Percentiles rank a stretch among this genome's conserved stretches.
Conservation (phyloP, 2,888 invertebrate species). For the Synergus itoensis region DNA sequence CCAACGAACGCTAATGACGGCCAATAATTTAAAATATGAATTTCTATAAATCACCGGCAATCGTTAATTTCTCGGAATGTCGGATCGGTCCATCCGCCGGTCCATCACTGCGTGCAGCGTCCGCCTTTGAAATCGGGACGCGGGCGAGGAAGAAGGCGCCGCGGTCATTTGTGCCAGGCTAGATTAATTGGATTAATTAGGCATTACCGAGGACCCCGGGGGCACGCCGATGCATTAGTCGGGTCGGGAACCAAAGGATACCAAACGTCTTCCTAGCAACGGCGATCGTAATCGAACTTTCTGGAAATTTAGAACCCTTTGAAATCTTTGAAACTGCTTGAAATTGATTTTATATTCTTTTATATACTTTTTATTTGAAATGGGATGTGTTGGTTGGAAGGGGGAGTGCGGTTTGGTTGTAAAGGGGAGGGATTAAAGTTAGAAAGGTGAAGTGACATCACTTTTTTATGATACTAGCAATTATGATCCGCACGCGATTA, state of each 20-base stretch:
- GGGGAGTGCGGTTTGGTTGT: too few relatives aligned
- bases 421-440: too few relatives aligned
- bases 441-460: too few relatives aligned
- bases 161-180: slow-evolving; percentile 77
- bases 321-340: neutral
- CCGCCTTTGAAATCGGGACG: slow-evolving; percentile 54
- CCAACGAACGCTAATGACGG: slow-evolving; percentile 73
- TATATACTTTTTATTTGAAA: too few relatives aligned
- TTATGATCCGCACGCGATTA: too few relatives aligned
- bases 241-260: slow-evolving; percentile 52
- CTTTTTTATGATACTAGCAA: too few relatives aligned
- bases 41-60: slow-evolving; percentile 77
- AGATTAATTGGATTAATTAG: slow-evolving; percentile 78
- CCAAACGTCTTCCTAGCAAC: slow-evolving; percentile 24
- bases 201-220: slow-evolving; percentile 74
- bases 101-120: slow-evolving; percentile 69
- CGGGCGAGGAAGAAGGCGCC: slow-evolving; percentile 57
- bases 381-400: too few relatives aligned
- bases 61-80: slow-evolving; percentile 78
- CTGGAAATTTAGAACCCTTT: neutral
- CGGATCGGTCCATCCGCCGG: slow-evolving; percentile 71
- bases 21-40: slow-evolving; percentile 77
- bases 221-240: slow-evolving; percentile 74
- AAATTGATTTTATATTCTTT: too few relatives aligned
- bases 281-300: slow-evolving; percentile 5